phyloP scores from a whole-genome alignment of 64 coral and sea anemone genomes.

The Montipora cactus region DNA sequence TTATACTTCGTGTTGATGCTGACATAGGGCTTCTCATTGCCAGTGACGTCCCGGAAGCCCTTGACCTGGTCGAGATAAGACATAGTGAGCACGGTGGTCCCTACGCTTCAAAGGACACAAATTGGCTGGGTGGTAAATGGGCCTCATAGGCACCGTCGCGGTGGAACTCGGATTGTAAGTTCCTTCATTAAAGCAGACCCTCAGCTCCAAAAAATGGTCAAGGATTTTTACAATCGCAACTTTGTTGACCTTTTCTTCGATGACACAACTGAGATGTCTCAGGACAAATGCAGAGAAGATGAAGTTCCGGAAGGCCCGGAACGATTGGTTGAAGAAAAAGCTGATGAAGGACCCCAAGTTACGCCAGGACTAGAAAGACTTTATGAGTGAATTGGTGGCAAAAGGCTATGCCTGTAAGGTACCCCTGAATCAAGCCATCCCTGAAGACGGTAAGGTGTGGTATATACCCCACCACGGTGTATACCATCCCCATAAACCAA shows the following conservation, averaged over 20 bases:
- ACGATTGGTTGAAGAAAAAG: conserved; percentile 23
- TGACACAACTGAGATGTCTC: neutral
- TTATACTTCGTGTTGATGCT: no score
- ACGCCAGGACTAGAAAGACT: neutral
- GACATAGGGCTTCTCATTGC: no score
- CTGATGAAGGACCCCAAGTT: neutral
- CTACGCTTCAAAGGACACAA: conserved; percentile 3
- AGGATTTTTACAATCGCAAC: conserved; percentile 33
- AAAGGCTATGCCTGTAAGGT: no score
- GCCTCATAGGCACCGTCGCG: neutral
- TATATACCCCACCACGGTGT: no score
- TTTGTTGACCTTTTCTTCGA: neutral
- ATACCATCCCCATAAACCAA: no score
- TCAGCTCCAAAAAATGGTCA: neutral
- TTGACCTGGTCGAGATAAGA: no score
- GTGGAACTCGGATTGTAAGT: neutral
- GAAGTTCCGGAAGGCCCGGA: neutral
- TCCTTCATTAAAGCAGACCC: neutral
- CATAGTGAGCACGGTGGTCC: neutral
- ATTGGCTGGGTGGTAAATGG: conserved; percentile 12
- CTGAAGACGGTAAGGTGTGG: no score
- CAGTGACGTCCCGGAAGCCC: no score
- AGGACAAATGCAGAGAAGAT: neutral
- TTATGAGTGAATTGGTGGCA: no score
- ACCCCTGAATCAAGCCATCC: no score